phyloP scores from a whole-genome alignment of 2,113 vertebrate genomes.

The Cranoglanis bouderius region DNA sequence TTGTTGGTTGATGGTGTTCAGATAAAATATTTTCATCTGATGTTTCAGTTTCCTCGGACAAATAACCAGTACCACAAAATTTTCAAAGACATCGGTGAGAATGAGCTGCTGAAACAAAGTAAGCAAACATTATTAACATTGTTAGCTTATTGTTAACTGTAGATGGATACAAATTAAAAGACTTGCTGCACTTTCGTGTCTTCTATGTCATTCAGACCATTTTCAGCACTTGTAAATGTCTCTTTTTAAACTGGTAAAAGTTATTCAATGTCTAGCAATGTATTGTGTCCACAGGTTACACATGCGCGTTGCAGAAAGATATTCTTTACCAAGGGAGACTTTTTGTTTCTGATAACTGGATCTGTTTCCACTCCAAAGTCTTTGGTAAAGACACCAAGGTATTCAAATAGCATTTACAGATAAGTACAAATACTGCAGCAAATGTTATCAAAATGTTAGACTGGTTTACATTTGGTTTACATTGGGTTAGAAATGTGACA shows the following conservation, averaged over 20 bases:
- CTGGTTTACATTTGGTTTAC: background rate
- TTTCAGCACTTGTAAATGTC: background rate
- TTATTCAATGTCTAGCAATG: background rate
- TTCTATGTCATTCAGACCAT: background rate
- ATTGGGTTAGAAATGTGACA: background rate
- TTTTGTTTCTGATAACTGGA: slow-evolving; percentile 94
- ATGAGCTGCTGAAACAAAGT: slow-evolving; percentile 91
- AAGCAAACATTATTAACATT: slow-evolving; percentile 65
- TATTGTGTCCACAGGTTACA: slow-evolving; percentile 80
- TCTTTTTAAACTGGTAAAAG: background rate
- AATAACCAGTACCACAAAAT: slow-evolving; percentile 95
- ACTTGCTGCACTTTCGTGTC: slow-evolving; percentile 1
- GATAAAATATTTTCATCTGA: slow-evolving; percentile 49
- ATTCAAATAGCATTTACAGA: background rate
- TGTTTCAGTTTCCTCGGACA: slow-evolving; percentile 83
- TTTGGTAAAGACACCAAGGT: slow-evolving; percentile 98
- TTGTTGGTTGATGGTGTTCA: background rate
- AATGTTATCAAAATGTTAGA: background rate
- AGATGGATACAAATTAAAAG: background rate
- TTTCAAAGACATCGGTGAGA: slow-evolving; percentile 88
- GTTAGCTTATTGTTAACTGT: background rate
- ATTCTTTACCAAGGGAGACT: slow-evolving; percentile 93
- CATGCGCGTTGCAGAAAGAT: slow-evolving; percentile 95
- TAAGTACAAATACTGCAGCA: background rate
- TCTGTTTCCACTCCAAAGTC: slow-evolving; percentile 96